These are phyloP conservation scores for Drosophila punjabiensis DNA, from an alignment of 1,140 invertebrate genomes.

Conservation along the genomic window DNA sequence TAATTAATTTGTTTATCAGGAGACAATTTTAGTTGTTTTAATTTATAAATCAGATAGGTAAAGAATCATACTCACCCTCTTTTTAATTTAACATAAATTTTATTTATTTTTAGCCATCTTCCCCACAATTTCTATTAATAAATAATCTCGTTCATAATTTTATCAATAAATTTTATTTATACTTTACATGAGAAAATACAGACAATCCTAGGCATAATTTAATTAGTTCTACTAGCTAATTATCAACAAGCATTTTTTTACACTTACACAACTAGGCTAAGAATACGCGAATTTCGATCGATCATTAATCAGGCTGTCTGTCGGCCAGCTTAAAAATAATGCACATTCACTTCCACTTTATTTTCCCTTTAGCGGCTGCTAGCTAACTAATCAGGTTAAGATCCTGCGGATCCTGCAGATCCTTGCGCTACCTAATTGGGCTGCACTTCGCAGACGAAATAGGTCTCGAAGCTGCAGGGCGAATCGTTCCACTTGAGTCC, in stretches of 20 bases:
- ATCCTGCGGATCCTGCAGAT: conserved; percentile 5
- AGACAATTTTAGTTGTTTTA: background rate
- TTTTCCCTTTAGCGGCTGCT: conserved; percentile 1
- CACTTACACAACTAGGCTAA: conserved; percentile 48
- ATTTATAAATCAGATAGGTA: background rate
- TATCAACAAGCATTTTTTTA: conserved; percentile 59
- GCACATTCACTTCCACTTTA: conserved; percentile 18
- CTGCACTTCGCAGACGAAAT: conserved; percentile 95
- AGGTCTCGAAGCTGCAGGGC: conserved; percentile 96
- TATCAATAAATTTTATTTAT: conserved; percentile 34
- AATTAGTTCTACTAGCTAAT: conserved; percentile 74
- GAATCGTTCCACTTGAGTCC: conserved; percentile 97
- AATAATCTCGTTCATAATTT: background rate
- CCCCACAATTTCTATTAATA: background rate
- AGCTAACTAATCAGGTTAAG: conserved; percentile 6
- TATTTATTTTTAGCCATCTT: background rate
- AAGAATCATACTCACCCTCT: background rate
- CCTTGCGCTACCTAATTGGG: conserved; percentile 60
- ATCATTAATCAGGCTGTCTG: conserved; percentile 16
- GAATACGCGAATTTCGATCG: conserved; percentile 50
- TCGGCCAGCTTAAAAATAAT: conserved; percentile 1
- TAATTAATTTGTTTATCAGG: too few relatives aligned
- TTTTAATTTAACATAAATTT: too few relatives aligned
- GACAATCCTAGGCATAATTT: conserved; percentile 70
- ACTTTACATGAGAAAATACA: conserved; percentile 71